phyloP scores from a whole-genome alignment of 2,888 invertebrate species.

The Tiliacea citrago region DNA sequence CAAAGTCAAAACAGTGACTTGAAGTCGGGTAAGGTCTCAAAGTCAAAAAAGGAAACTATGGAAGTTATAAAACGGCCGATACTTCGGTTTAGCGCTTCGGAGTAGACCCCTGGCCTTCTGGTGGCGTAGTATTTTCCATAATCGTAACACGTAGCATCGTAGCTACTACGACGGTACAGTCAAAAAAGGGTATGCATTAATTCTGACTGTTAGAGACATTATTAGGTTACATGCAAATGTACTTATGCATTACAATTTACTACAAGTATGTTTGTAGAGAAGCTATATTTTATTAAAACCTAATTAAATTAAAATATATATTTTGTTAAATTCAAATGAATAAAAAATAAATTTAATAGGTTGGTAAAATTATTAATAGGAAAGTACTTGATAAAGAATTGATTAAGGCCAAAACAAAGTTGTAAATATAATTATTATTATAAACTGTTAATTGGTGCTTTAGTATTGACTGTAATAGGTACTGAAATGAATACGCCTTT shows the following conservation, averaged over 20 bases:
- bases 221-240: constrained; percentile 14
- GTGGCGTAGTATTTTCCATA: constrained; percentile 34
- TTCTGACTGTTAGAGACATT: neutral
- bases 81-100: too few species aligned
- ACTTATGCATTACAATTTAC: neutral
- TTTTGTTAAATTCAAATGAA: too few species aligned
- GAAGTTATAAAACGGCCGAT: too few species aligned
- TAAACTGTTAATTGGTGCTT: too few species aligned
- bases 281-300: neutral
- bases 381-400: neutral
- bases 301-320: too few species aligned
- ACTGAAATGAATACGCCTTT: too few species aligned
- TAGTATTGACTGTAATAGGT: too few species aligned
- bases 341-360: too few species aligned
- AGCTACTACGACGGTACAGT: constrained; percentile 31
- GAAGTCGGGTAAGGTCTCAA: too few species aligned
- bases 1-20: too few species aligned
- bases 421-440: neutral
- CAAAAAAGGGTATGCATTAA: constrained; percentile 11
- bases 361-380: neutral
- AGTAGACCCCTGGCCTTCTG: too few species aligned
- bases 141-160: constrained; percentile 47
- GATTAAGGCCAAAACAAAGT: neutral
- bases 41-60: too few species aligned
- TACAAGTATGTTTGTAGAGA: neutral